phyloP scores from a whole-genome alignment of 2,888 invertebrate species.

The Mythimna ferrago region DNA sequence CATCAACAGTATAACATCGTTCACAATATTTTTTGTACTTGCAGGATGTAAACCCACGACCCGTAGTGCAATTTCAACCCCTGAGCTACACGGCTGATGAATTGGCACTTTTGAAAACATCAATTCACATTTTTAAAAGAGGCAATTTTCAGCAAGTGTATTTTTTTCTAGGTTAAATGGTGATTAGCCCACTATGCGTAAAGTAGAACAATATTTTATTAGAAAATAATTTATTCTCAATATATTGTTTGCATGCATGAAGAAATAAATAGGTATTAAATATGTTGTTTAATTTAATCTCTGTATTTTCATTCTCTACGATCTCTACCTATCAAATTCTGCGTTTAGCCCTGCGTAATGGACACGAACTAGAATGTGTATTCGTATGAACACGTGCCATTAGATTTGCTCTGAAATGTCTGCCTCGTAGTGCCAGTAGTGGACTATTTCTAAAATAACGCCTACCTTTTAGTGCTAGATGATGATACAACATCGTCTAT shows the following conservation, averaged over 20 bases:
- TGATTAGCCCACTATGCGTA: conserved; percentile 22
- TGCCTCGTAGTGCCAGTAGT: conserved; percentile 31
- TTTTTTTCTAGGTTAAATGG: conserved; percentile 28
- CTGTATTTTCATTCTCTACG: not conserved
- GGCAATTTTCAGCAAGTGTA: not conserved
- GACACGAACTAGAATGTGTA: conserved; percentile 47
- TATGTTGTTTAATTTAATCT: not conserved
- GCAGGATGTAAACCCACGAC: not conserved
- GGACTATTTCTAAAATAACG: conserved; percentile 58
- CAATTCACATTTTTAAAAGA: not conserved
- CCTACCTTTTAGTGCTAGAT: conserved; percentile 41
- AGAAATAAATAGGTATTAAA: not conserved
- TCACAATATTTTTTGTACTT: not conserved
- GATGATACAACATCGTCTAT: conserved; percentile 30
- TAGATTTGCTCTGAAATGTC: conserved; percentile 27
- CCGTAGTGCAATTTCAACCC: not conserved
- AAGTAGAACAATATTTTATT: not conserved
- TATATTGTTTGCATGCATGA: not conserved
- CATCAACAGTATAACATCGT: not conserved
- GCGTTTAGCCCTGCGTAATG: conserved; percentile 10
- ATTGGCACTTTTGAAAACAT: too few relatives aligned
- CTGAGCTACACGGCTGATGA: not conserved
- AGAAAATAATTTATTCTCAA: not conserved
- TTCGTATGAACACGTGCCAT: conserved; percentile 43
- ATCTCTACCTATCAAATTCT: not conserved